Conservation (phyloP, 2,113 vertebrate species). For the Crotalus horridus region DNA sequence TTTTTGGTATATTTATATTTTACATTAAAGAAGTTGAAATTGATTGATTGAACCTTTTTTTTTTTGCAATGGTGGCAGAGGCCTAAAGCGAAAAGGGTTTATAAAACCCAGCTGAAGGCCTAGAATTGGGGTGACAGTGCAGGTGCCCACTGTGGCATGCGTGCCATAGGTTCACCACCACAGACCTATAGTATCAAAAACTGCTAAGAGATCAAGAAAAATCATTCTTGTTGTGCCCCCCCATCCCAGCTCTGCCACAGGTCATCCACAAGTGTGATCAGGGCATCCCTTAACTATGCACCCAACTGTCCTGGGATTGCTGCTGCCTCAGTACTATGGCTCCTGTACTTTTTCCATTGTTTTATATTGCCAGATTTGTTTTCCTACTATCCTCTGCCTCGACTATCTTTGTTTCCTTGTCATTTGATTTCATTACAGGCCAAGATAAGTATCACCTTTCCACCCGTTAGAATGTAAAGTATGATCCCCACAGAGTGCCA, state of each 20-base stretch:
- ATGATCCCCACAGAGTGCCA: background rate
- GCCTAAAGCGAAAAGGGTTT: too few species aligned
- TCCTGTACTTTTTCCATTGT: background rate
- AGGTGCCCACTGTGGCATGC: too few species aligned
- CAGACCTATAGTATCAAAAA: background rate
- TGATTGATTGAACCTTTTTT: too few species aligned
- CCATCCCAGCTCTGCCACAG: background rate
- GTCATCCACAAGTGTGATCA: background rate
- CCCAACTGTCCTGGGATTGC: background rate
- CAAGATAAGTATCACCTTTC: background rate
- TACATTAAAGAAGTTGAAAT: background rate
- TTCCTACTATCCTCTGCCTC: background rate
- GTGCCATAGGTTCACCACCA: too few species aligned
- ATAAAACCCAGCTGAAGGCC: too few species aligned
- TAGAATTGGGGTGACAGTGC: too few species aligned
- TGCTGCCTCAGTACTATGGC: background rate
- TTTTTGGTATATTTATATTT: background rate
- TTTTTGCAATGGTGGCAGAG: too few species aligned
- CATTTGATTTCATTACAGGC: background rate
- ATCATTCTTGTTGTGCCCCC: background rate
- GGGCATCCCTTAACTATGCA: background rate
- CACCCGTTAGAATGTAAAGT: background rate
- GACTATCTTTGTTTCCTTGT: background rate
- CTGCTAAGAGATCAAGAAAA: background rate
- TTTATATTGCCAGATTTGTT: background rate